These are phyloP conservation scores for Hormaphis cornu DNA, from an alignment of 1,140 invertebrate species.

Conservation along the genomic window DNA sequence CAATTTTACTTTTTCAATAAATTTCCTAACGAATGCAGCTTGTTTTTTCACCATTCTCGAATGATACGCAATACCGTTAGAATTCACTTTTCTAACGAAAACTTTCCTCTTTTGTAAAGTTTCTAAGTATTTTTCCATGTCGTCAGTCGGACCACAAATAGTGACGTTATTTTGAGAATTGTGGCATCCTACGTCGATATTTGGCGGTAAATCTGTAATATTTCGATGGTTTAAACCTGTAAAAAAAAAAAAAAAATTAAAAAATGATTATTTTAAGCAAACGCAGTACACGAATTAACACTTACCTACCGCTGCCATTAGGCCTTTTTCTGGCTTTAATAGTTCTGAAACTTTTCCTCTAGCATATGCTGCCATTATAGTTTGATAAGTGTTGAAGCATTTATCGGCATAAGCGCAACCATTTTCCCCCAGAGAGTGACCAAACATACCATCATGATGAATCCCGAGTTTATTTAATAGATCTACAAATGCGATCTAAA, in stretches of 20 bases:
- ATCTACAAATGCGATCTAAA: slow-evolving; percentile 72
- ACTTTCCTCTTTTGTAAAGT: slow-evolving; percentile 54
- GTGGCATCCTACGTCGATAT: slow-evolving; percentile 58
- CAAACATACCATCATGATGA: slow-evolving; percentile 72
- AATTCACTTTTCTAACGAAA: slow-evolving; percentile 62
- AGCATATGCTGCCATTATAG: slow-evolving; percentile 63
- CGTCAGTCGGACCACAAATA: slow-evolving; percentile 54
- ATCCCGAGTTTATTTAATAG: slow-evolving; percentile 60
- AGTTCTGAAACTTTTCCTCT: slow-evolving; percentile 33
- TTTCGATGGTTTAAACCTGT: slow-evolving; percentile 41
- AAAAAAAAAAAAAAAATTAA: neutral
- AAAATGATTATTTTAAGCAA: neutral
- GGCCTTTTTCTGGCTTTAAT: slow-evolving; percentile 15
- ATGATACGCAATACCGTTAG: slow-evolving; percentile 62
- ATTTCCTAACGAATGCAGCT: slow-evolving; percentile 58
- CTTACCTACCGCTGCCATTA: slow-evolving; percentile 35
- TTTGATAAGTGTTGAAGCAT: slow-evolving; percentile 69
- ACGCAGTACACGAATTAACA: neutral
- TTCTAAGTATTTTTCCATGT: slow-evolving; percentile 42
- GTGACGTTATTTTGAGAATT: slow-evolving; percentile 58
- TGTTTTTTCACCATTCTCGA: slow-evolving; percentile 61
- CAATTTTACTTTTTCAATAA: slow-evolving; percentile 45
- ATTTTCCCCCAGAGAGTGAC: slow-evolving; percentile 74
- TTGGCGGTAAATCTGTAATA: slow-evolving; percentile 52
- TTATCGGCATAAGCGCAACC: slow-evolving; percentile 84